Base-by-base conservation (phyloP, 2,113 vertebrate species). In the Dicentrarchus labrax region DNA sequence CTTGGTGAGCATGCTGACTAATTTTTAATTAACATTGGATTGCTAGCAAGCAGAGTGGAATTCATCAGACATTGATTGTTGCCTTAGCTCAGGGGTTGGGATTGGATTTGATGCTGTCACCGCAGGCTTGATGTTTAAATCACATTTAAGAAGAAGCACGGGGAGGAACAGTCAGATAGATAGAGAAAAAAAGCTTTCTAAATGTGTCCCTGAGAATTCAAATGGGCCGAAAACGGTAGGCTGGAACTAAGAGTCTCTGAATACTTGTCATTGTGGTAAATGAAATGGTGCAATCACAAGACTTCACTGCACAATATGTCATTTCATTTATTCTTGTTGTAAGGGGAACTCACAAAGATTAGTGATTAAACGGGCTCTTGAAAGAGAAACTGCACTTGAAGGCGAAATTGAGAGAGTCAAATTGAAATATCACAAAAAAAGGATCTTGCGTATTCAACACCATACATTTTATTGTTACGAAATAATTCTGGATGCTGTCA, bases 51-150 rank as follows among this genome's bases (percentile, higher is more conserved):
- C 79, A 66, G 87, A 90, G 88, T 77, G 80, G 81, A 84, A 83
- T 84, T 71, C 72, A 89, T 88, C 64, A 87, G 84, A 66, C 81
- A 81, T 68, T 36, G 83, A 91, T 83, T 90, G 90, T 88, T 90
- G 85, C 71, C 60, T 77, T 61, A 64, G 86, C 81, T 74, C 57
- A 59, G 74, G 43, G 72, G 54, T 30, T 60, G 69, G 65, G 36
- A 78, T 78, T 72, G 64, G 73, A 86, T 76, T 47, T 38, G 68
- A 86, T 39, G 86, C 8, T 3, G 50, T 77, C 67, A 71, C 72
- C 21, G 60, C 64, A 59, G 75, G 71, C 45, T 73, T 78, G n/a
- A 76, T 38, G 59, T 80, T 68, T 80, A 84, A 86, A 82, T 74
- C 66, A 48, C 72, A 39, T 78, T 57, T 47, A 56, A 43, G 22